Conservation (phyloP, 2,888 invertebrate species). For the Macrophya alboannulata region DNA sequence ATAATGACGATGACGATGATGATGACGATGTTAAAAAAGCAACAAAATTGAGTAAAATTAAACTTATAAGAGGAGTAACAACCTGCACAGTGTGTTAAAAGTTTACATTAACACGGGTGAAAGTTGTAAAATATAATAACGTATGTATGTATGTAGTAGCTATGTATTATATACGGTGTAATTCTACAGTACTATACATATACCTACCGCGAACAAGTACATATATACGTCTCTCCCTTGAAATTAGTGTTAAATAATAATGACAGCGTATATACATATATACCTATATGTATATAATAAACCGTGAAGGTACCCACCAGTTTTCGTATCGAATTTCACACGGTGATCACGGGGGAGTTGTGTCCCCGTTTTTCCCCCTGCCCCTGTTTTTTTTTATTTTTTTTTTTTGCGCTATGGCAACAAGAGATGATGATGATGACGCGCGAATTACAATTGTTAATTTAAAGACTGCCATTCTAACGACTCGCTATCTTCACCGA, state of each 20-base stretch:
- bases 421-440: not conserved
- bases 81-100: no score
- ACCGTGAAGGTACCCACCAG: not conserved
- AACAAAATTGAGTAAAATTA: no score
- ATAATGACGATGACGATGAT: no score
- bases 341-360: not conserved
- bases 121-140: no score
- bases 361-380: no score
- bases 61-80: no score
- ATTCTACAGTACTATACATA: no score
- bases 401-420: not conserved
- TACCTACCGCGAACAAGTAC: not conserved
- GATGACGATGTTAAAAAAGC: no score
- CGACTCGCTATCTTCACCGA: not conserved
- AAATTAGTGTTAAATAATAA: not conserved
- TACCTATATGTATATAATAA: not conserved
- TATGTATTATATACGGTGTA: no score
- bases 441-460: constrained; percentile 30
- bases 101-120: no score
- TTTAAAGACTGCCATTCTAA: not conserved
- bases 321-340: not conserved
- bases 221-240: not conserved
- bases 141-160: no score
- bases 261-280: not conserved
- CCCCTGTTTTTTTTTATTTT: no score